Conservation (phyloP, 2,888 invertebrate species). For the Cryptus viduatorius region DNA sequence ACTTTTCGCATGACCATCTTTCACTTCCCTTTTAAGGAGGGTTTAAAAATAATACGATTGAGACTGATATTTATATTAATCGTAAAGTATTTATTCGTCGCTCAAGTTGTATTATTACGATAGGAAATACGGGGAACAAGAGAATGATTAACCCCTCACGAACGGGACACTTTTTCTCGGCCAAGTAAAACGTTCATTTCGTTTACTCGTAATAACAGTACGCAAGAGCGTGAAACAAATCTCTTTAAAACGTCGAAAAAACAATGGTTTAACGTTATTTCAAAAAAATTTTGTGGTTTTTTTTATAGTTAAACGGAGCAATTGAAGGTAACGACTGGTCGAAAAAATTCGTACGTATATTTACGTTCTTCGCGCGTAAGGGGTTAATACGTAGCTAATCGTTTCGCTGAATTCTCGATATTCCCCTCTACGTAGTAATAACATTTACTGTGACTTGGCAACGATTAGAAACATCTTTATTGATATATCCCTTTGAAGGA, state of each 20-base stretch:
- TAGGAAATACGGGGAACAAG: too few species aligned
- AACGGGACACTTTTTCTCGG: too few species aligned
- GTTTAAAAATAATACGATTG: conserved; percentile 77
- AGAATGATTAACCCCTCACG: too few species aligned
- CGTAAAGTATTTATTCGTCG: conserved; percentile 78
- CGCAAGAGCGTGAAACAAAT: too few species aligned
- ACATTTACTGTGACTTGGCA: conserved; percentile 42
- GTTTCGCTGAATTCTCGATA: conserved; percentile 8
- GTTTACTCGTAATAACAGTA: too few species aligned
- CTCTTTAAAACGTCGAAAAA: too few species aligned
- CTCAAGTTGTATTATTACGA: conserved; percentile 50
- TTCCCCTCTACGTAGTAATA: conserved; percentile 24
- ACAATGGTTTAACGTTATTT: too few species aligned
- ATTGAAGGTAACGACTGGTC: background rate
- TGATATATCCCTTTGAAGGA: conserved; percentile 79
- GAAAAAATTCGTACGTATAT: background rate
- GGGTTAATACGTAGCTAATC: background rate
- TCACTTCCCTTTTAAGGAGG: conserved; percentile 81
- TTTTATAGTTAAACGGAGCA: too few species aligned
- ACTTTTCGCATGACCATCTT: conserved; percentile 81
- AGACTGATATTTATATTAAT: conserved; percentile 83
- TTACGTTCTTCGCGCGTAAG: too few species aligned
- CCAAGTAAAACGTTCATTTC: too few species aligned
- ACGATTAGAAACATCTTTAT: conserved; percentile 72
- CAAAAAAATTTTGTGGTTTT: too few species aligned